Evolutionary conservation across 2,113 vertebrate genomes (phyloP).

Genomic region (Vimba vimba): DNA sequence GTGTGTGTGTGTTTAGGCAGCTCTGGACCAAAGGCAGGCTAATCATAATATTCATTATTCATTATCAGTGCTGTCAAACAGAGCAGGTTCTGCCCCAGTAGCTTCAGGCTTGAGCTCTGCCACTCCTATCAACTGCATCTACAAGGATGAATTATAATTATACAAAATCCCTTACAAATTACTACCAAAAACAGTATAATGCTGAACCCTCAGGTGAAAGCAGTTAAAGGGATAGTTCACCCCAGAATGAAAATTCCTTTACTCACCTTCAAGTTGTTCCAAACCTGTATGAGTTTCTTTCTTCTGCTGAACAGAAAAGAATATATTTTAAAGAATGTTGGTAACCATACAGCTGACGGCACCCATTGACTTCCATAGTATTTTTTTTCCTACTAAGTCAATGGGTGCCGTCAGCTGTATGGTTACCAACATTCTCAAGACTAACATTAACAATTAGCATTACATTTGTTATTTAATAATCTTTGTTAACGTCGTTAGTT

Average conservation of each 20-base stretch:
- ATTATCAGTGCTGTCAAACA: conserved; percentile 20
- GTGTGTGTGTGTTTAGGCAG: not conserved
- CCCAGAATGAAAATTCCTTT: no score
- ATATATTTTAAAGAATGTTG: no score
- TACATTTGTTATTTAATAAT: not conserved
- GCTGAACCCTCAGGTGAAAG: conserved; percentile 22
- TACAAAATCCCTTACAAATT: conserved; percentile 39
- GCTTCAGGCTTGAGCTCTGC: conserved; percentile 15
- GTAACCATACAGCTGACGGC: no score
- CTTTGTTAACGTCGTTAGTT: not conserved
- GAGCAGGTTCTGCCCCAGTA: conserved; percentile 26
- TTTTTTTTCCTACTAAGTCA: no score
- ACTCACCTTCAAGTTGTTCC: no score
- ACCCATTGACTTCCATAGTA: no score
- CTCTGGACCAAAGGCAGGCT: conserved; percentile 35
- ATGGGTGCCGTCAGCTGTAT: no score
- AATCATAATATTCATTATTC: conserved; percentile 53
- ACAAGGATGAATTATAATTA: conserved; percentile 45
- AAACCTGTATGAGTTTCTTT: no score
- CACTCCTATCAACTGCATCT: conserved; percentile 14
- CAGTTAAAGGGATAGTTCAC: no score
- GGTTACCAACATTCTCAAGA: no score
- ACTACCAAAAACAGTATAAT: not conserved
- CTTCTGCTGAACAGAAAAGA: no score
- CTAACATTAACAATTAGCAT: not conserved